Conservation (phyloP, 1,140 invertebrate genomes). For the Phymastichus coffea region DNA sequence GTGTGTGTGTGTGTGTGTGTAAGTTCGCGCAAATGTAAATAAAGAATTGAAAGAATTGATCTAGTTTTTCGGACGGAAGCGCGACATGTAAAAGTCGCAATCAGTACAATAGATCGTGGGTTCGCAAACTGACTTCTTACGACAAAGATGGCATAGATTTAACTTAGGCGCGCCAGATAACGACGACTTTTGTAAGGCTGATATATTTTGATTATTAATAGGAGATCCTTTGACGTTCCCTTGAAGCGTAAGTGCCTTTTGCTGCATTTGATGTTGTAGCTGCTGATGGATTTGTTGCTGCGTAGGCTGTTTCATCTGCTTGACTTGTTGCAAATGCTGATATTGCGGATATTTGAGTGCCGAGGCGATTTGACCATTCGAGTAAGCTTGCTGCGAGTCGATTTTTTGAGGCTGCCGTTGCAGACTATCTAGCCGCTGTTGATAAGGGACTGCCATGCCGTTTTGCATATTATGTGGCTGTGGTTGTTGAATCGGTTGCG, state of each 20-base stretch:
- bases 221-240: conserved; percentile 4
- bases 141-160: conserved; percentile 75
- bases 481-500: conserved; percentile 36
- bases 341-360: conserved; percentile 61
- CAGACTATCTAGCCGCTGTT: conserved; percentile 53
- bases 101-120: conserved; percentile 81
- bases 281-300: conserved; percentile 62
- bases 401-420: conserved; percentile 44
- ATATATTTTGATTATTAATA: conserved; percentile 24
- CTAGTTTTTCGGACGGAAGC: conserved; percentile 67
- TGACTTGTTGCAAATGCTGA: conserved; percentile 58
- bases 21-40: too few relatives aligned
- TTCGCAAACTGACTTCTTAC: conserved; percentile 75
- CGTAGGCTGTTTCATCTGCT: conserved; percentile 65
- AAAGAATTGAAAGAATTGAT: conserved; percentile 3
- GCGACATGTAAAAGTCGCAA: conserved; percentile 89
- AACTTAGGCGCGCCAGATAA: conserved; percentile 53
- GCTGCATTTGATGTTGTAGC: conserved; percentile 25
- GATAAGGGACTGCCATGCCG: conserved; percentile 46
- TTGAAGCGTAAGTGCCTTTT: too few relatives aligned
- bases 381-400: conserved; percentile 42
- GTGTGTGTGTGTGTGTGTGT: too few relatives aligned
- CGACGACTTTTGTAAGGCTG: conserved; percentile 43
- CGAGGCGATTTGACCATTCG: conserved; percentile 47
- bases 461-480: conserved; percentile 40